These are phyloP conservation scores for Tachuris rubrigastra DNA, from an alignment of 2,113 vertebrate species.

Conservation along the genomic window DNA sequence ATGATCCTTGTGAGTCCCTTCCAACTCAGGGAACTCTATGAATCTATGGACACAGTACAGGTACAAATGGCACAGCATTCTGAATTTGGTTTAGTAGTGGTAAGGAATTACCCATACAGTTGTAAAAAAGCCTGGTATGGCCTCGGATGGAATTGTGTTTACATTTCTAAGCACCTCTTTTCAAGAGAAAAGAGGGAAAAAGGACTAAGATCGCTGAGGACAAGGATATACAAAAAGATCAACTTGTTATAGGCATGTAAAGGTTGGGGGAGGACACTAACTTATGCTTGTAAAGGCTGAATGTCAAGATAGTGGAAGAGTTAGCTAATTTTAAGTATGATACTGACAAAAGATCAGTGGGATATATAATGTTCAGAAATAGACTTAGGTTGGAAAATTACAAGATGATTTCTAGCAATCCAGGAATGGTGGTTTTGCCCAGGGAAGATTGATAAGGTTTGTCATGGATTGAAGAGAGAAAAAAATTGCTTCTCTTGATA, in stretches of 20 bases:
- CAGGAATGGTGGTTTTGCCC: background rate
- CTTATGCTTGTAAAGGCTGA: background rate
- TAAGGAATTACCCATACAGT: background rate
- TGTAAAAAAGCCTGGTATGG: background rate
- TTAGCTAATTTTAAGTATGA: background rate
- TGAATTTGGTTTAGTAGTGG: background rate
- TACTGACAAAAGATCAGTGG: background rate
- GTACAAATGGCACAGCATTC: background rate
- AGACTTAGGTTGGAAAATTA: background rate
- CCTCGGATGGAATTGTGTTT: background rate
- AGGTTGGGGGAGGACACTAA: background rate
- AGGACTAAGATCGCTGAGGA: rapidly evolving
- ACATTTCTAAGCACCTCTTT: background rate
- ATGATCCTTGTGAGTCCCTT: background rate
- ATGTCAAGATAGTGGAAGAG: background rate
- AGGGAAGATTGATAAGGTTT: background rate
- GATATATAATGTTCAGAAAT: background rate
- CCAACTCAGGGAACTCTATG: background rate
- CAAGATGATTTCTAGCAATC: background rate
- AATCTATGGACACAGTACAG: too few species aligned
- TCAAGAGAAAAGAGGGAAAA: background rate
- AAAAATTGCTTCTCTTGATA: background rate
- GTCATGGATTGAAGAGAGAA: background rate
- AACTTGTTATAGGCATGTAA: background rate
- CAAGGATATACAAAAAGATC: background rate